phyloP scores from a whole-genome alignment of 2,113 vertebrate species.

The Otocyon megalotis region DNA sequence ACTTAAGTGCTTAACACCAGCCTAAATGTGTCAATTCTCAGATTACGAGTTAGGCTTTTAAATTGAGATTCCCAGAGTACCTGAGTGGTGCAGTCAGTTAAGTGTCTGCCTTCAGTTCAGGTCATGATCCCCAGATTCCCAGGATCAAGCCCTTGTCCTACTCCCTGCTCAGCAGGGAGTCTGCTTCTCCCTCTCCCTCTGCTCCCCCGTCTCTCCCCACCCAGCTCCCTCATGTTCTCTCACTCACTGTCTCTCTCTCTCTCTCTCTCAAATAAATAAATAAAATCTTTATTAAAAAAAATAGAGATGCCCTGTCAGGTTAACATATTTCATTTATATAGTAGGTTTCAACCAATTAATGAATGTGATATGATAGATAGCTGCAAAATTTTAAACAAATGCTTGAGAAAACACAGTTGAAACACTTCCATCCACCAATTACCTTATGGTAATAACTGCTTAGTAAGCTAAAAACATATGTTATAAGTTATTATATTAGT shows the following conservation, averaged over 20 bases:
- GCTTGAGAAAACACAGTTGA: neutral
- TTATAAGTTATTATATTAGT: neutral
- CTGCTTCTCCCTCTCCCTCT: too few species aligned
- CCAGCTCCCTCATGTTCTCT: too few species aligned
- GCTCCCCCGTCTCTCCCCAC: too few species aligned
- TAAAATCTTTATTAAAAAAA: neutral
- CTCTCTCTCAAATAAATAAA: too few species aligned
- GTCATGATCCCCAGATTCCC: too few species aligned
- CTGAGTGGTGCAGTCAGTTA: too few species aligned
- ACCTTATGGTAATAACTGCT: neutral
- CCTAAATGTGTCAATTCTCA: constrained; percentile 6
- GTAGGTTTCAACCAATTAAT: neutral
- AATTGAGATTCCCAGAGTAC: neutral
- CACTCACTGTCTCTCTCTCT: too few species aligned
- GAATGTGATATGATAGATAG: neutral
- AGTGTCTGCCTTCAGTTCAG: too few species aligned
- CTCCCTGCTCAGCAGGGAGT: too few species aligned
- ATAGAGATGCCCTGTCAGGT: neutral
- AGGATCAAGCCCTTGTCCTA: too few species aligned
- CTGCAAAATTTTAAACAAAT: constrained; percentile 37
- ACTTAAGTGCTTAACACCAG: neutral
- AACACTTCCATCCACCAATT: constrained; percentile 3
- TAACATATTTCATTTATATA: constrained; percentile 45
- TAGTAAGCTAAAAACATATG: neutral
- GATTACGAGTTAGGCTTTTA: constrained; percentile 43